Evolutionary conservation across 2,888 invertebrate species (phyloP).

Genomic region (Tachina lurida): DNA sequence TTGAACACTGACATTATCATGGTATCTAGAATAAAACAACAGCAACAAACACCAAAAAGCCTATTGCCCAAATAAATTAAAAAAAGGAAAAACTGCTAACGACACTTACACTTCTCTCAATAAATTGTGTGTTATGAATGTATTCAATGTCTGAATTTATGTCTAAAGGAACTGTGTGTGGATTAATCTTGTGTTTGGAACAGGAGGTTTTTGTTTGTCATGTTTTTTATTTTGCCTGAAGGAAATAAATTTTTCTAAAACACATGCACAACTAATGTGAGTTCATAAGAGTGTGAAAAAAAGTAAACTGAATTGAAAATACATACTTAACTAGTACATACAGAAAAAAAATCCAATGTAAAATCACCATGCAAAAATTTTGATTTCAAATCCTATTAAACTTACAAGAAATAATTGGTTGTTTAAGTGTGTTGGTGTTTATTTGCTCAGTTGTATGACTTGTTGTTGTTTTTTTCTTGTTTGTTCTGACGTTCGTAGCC

Average conservation of each 20-base stretch:
- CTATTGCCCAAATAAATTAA: conserved; percentile 36
- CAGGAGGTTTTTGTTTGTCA: not conserved
- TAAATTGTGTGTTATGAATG: conserved; percentile 12
- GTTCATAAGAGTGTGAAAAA: no score
- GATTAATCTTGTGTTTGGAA: conserved; percentile 34
- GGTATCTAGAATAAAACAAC: conserved; percentile 7
- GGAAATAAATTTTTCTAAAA: conserved; percentile 9
- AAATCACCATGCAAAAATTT: no score
- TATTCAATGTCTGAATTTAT: conserved; percentile 7
- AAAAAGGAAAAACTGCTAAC: conserved; percentile 13
- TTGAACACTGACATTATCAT: not conserved
- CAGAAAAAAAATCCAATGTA: no score
- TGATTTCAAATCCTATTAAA: no score
- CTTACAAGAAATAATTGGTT: no score
- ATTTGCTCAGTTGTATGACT: no score
- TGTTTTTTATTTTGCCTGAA: conserved; percentile 14
- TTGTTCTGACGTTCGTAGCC: no score
- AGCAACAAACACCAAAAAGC: conserved; percentile 3
- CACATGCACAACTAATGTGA: not conserved
- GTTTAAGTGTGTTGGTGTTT: no score
- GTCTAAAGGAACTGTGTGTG: not conserved
- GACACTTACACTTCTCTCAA: conserved; percentile 14
- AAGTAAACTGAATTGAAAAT: no score
- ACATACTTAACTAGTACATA: no score
- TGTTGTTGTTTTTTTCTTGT: no score